These are phyloP conservation scores for Climacteris rufus DNA, from an alignment of 2,113 vertebrate species.

Conservation along the genomic window DNA sequence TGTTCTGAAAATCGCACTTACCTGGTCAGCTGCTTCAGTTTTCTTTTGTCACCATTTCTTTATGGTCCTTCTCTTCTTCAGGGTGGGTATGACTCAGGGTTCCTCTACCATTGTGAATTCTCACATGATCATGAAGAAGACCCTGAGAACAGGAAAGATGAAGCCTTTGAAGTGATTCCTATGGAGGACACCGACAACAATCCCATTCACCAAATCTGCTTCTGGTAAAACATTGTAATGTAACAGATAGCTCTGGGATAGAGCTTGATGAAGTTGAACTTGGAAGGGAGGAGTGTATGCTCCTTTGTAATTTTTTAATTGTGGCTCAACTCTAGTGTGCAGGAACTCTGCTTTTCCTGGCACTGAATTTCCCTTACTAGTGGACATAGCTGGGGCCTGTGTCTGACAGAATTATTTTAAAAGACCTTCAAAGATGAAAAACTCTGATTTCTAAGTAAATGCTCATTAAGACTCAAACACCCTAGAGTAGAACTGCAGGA, in stretches of 20 bases:
- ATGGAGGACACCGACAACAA: conserved; percentile 73
- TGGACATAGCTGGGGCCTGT: neutral
- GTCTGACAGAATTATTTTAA: neutral
- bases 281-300: neutral
- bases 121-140: conserved; percentile 49
- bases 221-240: conserved; percentile 77
- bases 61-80: conserved; percentile 41
- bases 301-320: neutral
- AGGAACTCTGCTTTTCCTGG: neutral
- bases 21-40: neutral
- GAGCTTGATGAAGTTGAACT: neutral
- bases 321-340: neutral
- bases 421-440: neutral
- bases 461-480: neutral
- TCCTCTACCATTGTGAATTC: conserved; percentile 90
- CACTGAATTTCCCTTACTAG: neutral
- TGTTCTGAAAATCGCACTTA: neutral
- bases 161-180: conserved; percentile 80
- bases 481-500: neutral
- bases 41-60: neutral
- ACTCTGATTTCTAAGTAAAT: neutral
- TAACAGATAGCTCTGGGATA: neutral
- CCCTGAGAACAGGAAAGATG: conserved; percentile 70
- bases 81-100: conserved; percentile 89
- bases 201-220: conserved; percentile 78